Evolutionary conservation across 1,140 invertebrate species (phyloP), one percentile per base, ranked within the genome.

Genomic region (Diabrotica virgifera): DNA sequence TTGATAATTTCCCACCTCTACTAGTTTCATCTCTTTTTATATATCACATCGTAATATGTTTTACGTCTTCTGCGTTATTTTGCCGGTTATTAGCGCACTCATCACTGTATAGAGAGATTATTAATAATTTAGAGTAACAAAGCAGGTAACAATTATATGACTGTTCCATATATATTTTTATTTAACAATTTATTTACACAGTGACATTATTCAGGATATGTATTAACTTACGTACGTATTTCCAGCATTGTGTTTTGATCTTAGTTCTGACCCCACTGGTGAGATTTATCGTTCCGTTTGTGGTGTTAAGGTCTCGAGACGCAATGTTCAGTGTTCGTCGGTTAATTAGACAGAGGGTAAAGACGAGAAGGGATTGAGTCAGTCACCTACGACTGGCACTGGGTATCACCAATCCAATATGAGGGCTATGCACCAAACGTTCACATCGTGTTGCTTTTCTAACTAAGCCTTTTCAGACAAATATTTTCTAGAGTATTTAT

Each of bases 321-420:
- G 68, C 72, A 77, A 75, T 74, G 70, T 75, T 70, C 73, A 76
- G 57, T 65, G 72, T 77, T 77, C 70, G 72, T 67, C 71, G 74
- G 74, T 75, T 77, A 77, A 77, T 77, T 77, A 77, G 74, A 73
- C 70, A 66, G 63, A 68, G 70, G 70, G 50, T 40, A 59, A 36
- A 65, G 63, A 63, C 58, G 70, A 58, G 63, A 58, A 59, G 64
- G 59, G 52, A 58, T 37, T 40, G 50, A 66, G 60, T 46, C 38
- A 62, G 62, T 52, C 66, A 64, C 52, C 62, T 70, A 69, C 76
- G 76, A 73, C 74, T 77, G 76, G 76, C 63, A 77, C 76, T 50
- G 74, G 68, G 69, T 77, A 77, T 74, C 74, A 77, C 76, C 76
- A 66, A 75, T 77, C 76, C 74, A 66, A 75, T 77, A 76, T 76